A percentile compares a stretch with the other conserved stretches of the same genome.
These are phyloP conservation scores for Octodon degus DNA, from an alignment of 2,113 vertebrate genomes.

Conservation along the genomic window DNA sequence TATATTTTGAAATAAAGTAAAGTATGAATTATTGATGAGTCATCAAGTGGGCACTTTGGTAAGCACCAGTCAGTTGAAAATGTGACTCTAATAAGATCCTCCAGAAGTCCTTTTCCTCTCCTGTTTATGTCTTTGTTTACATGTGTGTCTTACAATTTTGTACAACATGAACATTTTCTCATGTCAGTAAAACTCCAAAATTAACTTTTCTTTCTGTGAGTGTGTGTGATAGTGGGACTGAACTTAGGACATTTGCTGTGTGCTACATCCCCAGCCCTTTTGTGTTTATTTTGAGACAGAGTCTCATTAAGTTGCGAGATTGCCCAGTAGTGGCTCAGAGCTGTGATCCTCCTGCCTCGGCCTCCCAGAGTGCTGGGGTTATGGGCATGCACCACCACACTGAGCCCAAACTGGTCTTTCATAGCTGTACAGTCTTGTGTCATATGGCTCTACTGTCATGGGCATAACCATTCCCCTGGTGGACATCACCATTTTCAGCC, in stretches of 20 bases:
- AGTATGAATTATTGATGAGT: background rate
- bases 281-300: background rate
- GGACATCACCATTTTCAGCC: background rate
- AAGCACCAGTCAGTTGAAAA: background rate
- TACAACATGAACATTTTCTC: background rate
- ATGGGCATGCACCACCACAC: background rate
- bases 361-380: no score
- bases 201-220: background rate
- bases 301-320: background rate
- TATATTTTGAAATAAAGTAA: background rate
- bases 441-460: rapidly evolving
- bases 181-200: background rate
- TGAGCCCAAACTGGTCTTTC: background rate
- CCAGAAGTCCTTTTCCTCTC: background rate
- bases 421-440: background rate
- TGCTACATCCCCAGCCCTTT: background rate
- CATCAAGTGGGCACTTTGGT: background rate
- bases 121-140: background rate
- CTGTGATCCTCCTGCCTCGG: background rate
- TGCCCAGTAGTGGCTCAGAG: background rate
- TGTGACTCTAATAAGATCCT: background rate
- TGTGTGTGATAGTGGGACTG: background rate
- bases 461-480: background rate
- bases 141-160: background rate
- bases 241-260: background rate